Evolutionary conservation across 2,797 vertebrate genomes (phyloP).

Genomic region (Lagodon rhomboides): DNA sequence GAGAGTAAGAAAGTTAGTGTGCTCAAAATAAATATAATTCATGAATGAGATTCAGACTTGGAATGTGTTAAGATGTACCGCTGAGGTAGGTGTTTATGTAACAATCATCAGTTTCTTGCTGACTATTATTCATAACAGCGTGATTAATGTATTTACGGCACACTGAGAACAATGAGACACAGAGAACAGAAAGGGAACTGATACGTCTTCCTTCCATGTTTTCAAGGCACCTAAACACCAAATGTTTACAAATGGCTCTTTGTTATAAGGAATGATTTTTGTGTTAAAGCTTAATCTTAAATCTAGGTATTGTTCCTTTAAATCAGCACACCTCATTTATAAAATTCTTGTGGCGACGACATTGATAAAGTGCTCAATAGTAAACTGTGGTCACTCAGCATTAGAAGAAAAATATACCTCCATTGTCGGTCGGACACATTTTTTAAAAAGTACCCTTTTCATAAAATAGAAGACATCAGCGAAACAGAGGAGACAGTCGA

Average conservation of each 20-base stretch:
- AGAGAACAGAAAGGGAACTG: constrained; percentile 11
- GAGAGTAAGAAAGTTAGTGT: constrained; percentile 9
- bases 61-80: constrained; percentile 50
- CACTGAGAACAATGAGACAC: neutral
- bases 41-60: constrained; percentile 32
- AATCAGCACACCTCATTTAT: constrained; percentile 27
- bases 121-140: constrained; percentile 13
- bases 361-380: constrained; percentile 81
- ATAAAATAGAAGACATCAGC: constrained; percentile 53
- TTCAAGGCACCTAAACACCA: constrained; percentile 61
- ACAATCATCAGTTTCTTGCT: constrained; percentile 35
- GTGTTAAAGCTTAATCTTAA: constrained; percentile 27
- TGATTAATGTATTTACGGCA: constrained; percentile 20
- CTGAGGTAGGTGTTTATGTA: constrained; percentile 69
- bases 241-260: constrained; percentile 26
- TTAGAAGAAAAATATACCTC: constrained; percentile 53
- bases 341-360: constrained; percentile 47
- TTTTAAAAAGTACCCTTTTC: constrained; percentile 65
- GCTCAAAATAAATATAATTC: constrained; percentile 62
- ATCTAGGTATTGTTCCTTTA: constrained; percentile 12
- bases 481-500: constrained; percentile 41
- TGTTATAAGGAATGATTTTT: constrained; percentile 15
- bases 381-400: constrained; percentile 60
- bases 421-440: constrained; percentile 31
- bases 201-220: constrained; percentile 3